phyloP scores from a whole-genome alignment of 2,797 vertebrate species.

The Scyliorhinus canicula region DNA sequence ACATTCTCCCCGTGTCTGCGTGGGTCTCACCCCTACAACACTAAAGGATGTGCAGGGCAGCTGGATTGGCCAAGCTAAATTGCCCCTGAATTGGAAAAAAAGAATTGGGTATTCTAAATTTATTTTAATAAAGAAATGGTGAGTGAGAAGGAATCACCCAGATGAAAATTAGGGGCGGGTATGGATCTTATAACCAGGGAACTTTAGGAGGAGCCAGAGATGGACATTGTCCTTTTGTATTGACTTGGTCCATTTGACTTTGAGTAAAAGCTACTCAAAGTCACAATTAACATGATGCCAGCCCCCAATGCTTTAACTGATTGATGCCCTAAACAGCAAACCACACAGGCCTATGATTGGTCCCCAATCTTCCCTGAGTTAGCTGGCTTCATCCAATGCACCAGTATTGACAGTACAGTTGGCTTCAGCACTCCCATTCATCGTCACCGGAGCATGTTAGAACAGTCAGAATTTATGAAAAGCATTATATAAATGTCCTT shows the following conservation, averaged over 20 bases:
- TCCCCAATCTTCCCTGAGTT: neutral
- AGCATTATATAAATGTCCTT: neutral
- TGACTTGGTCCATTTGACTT: neutral
- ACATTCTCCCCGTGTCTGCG: no score
- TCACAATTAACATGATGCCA: neutral
- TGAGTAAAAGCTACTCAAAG: neutral
- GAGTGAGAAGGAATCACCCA: neutral
- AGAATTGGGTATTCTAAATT: no score
- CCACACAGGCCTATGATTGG: neutral
- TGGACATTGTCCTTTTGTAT: neutral
- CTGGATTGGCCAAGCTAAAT: no score
- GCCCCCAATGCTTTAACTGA: neutral
- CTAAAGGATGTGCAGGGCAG: no score
- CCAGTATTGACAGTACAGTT: neutral
- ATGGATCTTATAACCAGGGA: neutral
- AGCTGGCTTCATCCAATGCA: neutral
- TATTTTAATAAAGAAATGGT: no score
- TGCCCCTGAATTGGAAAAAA: no score
- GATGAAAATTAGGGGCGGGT: neutral
- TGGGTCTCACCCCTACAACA: no score
- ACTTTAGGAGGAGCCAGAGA: neutral
- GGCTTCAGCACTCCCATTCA: neutral
- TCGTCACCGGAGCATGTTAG: neutral
- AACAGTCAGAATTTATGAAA: neutral
- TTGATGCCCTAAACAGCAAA: neutral